These are phyloP conservation scores for Epinephelus lanceolatus DNA, from an alignment of 2,113 vertebrate genomes.

Conservation along the genomic window DNA sequence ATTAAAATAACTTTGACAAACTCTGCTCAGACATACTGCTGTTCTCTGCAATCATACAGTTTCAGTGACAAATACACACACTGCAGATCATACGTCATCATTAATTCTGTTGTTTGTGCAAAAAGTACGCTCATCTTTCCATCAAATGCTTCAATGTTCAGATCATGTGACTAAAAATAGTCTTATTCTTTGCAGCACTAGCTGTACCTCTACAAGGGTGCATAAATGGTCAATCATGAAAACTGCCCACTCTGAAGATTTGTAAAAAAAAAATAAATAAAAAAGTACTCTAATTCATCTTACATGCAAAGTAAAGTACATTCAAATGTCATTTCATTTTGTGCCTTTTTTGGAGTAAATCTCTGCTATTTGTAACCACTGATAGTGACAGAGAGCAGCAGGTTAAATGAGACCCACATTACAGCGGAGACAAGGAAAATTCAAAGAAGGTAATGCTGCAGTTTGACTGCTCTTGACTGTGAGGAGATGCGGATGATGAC, in stretches of 20 bases:
- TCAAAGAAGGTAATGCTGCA: conserved; percentile 6
- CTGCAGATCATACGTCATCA: neutral
- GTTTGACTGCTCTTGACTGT: neutral
- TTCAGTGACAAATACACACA: neutral
- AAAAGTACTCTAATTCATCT: neutral
- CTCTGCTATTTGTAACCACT: conserved; percentile 15
- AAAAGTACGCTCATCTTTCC: neutral
- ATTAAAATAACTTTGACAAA: neutral
- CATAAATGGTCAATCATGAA: neutral
- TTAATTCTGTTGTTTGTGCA: neutral
- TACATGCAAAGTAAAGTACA: conserved; percentile 19
- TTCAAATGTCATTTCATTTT: conserved; percentile 26
- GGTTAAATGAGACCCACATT: neutral
- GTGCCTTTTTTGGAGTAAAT: neutral
- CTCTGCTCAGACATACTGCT: neutral
- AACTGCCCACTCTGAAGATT: neutral
- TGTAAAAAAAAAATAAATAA: neutral
- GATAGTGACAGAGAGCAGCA: neutral
- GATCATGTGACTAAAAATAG: neutral
- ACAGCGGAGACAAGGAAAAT: neutral
- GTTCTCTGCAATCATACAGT: neutral
- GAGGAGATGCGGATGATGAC: neutral
- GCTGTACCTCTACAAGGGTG: neutral
- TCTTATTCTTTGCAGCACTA: neutral
- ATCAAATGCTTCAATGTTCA: neutral